phyloP scores from a whole-genome alignment of 2,888 invertebrate species.

The Thymelicus sylvestris region DNA sequence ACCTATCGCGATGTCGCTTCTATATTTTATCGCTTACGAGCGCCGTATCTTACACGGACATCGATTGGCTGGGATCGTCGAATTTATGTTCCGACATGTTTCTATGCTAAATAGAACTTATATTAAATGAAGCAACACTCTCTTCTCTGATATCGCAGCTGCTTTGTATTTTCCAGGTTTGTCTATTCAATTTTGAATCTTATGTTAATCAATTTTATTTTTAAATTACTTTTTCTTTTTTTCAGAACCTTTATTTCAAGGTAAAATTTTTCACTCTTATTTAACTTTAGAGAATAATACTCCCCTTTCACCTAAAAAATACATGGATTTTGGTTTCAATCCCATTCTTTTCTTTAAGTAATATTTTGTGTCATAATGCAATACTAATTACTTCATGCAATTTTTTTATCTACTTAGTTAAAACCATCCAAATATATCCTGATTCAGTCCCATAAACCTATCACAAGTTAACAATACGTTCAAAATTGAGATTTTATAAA shows the following conservation, averaged over 20 bases:
- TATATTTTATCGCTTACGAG: constrained; percentile 24
- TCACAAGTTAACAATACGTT: neutral
- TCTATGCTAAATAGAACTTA: constrained; percentile 15
- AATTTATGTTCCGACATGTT: constrained; percentile 24
- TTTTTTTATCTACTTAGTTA: too few relatives aligned
- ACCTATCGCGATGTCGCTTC: constrained; percentile 21
- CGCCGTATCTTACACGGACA: constrained; percentile 15
- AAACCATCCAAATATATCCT: too few relatives aligned
- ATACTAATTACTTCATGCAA: too few relatives aligned
- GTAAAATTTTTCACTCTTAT: too few relatives aligned
- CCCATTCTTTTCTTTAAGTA: too few relatives aligned
- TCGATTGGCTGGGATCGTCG: constrained; percentile 21
- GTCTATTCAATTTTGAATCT: neutral
- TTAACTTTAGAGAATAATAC: too few relatives aligned
- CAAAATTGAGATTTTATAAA: neutral
- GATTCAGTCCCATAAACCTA: too few relatives aligned
- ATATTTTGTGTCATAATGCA: too few relatives aligned
- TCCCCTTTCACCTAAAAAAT: too few relatives aligned
- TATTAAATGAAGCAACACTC: constrained; percentile 9
- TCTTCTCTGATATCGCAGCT: neutral
- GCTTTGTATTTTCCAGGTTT: neutral
- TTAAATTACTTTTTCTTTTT: too few relatives aligned
- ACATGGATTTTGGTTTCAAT: too few relatives aligned
- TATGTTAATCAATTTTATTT: neutral
- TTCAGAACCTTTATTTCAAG: too few relatives aligned